Base-by-base conservation (phyloP, 1,140 invertebrate species). In the Drosophila tristis region DNA sequence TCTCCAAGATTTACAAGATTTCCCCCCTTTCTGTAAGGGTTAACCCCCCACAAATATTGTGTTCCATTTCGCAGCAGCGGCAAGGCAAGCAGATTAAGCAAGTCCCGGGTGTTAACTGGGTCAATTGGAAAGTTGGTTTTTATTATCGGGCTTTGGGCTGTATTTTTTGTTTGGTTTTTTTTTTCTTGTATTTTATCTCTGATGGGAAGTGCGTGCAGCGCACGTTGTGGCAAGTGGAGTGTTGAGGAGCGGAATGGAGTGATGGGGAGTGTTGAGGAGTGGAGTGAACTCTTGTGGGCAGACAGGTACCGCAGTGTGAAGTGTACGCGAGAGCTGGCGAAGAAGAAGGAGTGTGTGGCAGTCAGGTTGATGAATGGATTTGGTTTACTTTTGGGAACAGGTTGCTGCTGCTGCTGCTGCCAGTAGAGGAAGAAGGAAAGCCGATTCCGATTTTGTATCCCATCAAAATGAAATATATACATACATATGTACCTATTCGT, bases 321-420 rank as follows among this genome's bases (percentile, higher is more conserved):
- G 35, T 39, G 11, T 39, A 13, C 35, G 35, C 31, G 8, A 9
- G 31, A 9, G 7, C 11, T 4, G 4, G 26, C 43, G 63, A 23
- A 44, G 44, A 16, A 39, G 26, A 50, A 45, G 43, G 2, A 11
- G 45, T 16, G 44, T 35, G 54, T 29, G 25, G 8, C 29, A 53
- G 48, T 35, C 57, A 45, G 59, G 70, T 74, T 74, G 68, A 74
- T 74, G 70, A 74, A 74, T 74, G 68, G 70, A 50, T 62, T 74
- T 63, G 58, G 67, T 74, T 74, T 68, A 70, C 64, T 70, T 49
- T 49, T 68, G 64, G 51, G 64, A 66, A 67, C 66, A 70, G 68
- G 68, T 73, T 74, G 45, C 23, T 59, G 23, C 31, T 35, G 8
- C 29, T 29, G 35, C 26, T 16, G 54, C 42, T 6, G 29, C 8